Evolutionary conservation across 1,140 invertebrate genomes (phyloP).

Genomic region (Argopecten irradians): DNA sequence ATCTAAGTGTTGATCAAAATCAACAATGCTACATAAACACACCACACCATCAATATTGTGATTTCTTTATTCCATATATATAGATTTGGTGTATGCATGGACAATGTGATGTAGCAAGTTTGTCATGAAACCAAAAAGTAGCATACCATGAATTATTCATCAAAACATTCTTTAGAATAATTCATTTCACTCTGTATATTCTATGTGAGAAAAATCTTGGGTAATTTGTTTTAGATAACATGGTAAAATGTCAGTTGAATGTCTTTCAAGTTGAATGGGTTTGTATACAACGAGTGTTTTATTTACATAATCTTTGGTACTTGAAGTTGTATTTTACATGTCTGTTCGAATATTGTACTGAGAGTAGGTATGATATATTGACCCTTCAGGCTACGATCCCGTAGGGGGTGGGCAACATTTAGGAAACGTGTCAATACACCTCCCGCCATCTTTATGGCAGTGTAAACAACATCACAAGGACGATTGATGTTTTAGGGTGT

Average conservation of each 20-base stretch:
- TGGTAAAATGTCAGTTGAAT: neutral
- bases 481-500: neutral
- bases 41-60: no score
- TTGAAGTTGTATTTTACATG: neutral
- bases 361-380: neutral
- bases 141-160: no score
- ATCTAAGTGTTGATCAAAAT: no score
- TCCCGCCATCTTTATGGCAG: neutral
- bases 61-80: no score
- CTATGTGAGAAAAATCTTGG: neutral
- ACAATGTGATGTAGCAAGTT: no score
- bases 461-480: neutral
- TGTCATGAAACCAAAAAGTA: no score
- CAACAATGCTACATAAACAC: no score
- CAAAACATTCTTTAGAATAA: no score
- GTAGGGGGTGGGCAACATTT: neutral
- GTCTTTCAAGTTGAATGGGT: neutral
- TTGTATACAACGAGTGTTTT: neutral
- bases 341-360: neutral
- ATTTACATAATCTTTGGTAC: constrained; percentile 2
- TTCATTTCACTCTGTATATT: no score
- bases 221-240: neutral
- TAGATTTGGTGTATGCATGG: no score
- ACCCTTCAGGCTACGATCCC: neutral
- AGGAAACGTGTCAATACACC: neutral